Base-by-base conservation (phyloP, 2,888 invertebrate species). In the Drosophila meridionalis region DNA sequence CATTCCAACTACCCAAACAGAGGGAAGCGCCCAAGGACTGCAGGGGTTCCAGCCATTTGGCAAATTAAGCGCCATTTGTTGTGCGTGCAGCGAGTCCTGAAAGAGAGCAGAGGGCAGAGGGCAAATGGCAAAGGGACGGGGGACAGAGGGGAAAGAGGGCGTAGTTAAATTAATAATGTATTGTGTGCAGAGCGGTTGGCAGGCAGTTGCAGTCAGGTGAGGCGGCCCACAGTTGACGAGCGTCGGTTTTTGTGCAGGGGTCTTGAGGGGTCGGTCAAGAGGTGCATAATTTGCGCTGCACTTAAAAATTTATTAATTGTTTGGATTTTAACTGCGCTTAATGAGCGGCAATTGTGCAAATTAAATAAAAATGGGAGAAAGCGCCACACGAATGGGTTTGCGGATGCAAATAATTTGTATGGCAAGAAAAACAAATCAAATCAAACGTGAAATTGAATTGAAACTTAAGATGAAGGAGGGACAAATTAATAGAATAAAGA, bases 261-360 rank as follows among this genome's bases (percentile, higher is more conserved):
- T 40, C 69, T 78, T 70, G 63, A 59, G 83, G 78, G 83, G 78
- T 73, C 71, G 78, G 73, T 76, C 71, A 64, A 78, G 67, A 40
- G 69, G 67, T 55, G 58, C 78, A 76, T 76, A 80, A 83, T 84
- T 84, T 88, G 81, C 86, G 55, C 53, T 74, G 73, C 83, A 88
- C 88, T 84, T 88, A 84, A 86, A 83, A 81, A 88, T 85, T 73
- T 86, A 87, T 87, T 83, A 85, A 85, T 83, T 88, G 84, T 82
- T 87, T 81, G 86, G 78, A 71, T 83, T 83, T 78, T 74, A 58
- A 61, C 50, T 48, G 40, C 53, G 60, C 50, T 69, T 83, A 87
- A 86, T 74, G 71, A 72, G 71, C 71, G 64, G 64, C 88, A 80
- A 76, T 69, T 78, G 70, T 83, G 73, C 58, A 68, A 71, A 77